A percentile compares a stretch with the other conserved stretches of the same genome.
Conservation (phyloP, 35 echinoderm and acorn worm species). For the Strongylocentrotus purpuratus region DNA sequence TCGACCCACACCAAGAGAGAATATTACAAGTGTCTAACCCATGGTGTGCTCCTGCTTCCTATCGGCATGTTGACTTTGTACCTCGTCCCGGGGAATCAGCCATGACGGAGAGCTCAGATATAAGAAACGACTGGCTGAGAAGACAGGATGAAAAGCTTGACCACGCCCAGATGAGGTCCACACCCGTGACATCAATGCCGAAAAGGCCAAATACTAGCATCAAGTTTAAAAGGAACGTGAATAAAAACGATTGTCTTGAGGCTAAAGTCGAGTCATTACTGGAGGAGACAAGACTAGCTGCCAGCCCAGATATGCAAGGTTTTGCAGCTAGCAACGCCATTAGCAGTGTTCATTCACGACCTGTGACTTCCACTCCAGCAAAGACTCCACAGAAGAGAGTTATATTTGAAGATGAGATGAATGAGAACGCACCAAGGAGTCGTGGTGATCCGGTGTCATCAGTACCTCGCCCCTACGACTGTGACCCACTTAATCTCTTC, state of each 20-base stretch:
- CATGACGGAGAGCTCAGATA: not conserved
- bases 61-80: not conserved
- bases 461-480: not conserved
- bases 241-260: not conserved
- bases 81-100: not conserved
- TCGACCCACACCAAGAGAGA: not conserved
- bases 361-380: constrained; percentile 7
- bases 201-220: not conserved
- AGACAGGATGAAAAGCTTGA: not conserved
- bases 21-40: not conserved
- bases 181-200: not conserved
- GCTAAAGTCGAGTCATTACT: not conserved
- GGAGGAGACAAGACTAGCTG: not conserved
- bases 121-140: not conserved
- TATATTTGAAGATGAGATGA: constrained; percentile 5
- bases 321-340: not conserved
- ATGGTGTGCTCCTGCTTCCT: not conserved
- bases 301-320: not conserved
- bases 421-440: not conserved
- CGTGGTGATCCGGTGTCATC: not conserved
- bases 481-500: not conserved
- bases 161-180: not conserved
- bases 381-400: constrained; percentile 19
- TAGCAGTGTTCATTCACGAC: not conserved
- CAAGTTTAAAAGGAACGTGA: not conserved